Conservation (phyloP, 2,888 invertebrate genomes). For the Empis livida region DNA sequence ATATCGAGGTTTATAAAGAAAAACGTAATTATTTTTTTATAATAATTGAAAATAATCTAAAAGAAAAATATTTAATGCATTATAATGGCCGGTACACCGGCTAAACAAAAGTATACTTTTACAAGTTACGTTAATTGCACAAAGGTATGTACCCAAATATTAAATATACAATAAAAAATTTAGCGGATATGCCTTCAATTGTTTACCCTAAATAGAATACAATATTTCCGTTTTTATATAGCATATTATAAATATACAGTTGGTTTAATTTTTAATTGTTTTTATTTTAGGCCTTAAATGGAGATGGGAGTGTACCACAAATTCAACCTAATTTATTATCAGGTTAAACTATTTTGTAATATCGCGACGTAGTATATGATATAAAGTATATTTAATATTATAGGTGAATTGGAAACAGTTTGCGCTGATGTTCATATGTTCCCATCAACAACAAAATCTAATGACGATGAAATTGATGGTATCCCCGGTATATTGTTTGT, state of each 20-base stretch:
- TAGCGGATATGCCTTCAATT: background rate
- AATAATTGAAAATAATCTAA: too few species aligned
- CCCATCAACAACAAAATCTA: conserved; percentile 43
- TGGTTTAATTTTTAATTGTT: background rate
- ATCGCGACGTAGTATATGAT: too few species aligned
- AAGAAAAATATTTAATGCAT: too few species aligned
- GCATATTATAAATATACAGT: too few species aligned
- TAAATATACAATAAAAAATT: too few species aligned
- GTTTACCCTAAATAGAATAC: too few species aligned
- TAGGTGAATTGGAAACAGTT: conserved; percentile 70
- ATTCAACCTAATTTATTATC: conserved; percentile 11
- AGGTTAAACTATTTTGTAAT: conserved; percentile 2
- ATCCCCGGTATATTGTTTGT: conserved; percentile 73
- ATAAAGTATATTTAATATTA: background rate
- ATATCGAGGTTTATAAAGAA: too few species aligned
- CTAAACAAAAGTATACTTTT: conserved; percentile 9
- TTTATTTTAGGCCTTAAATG: background rate
- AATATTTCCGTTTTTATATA: too few species aligned
- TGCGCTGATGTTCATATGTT: conserved; percentile 78
- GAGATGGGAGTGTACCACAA: background rate
- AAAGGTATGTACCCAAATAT: conserved; percentile 7
- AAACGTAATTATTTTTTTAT: too few species aligned
- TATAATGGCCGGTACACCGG: too few species aligned
- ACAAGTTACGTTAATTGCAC: conserved; percentile 11
- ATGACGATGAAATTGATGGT: conserved; percentile 59